phyloP scores from a whole-genome alignment of 2,888 invertebrate species.

The Tetropium fuscum region DNA sequence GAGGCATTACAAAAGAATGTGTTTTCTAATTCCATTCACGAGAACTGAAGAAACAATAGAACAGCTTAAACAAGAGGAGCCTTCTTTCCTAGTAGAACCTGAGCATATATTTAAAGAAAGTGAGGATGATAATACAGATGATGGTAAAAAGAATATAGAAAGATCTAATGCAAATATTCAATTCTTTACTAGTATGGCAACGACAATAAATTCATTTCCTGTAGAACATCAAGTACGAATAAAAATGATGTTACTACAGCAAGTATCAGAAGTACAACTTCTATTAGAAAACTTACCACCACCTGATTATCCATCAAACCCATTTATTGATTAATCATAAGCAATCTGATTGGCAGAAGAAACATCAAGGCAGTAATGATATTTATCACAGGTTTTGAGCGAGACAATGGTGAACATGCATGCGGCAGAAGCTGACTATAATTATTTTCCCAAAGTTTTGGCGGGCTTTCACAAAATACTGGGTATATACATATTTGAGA shows the following conservation, averaged over 20 bases:
- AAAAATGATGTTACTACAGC: conserved; percentile 25
- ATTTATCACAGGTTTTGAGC: no score
- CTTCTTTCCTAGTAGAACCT: neutral
- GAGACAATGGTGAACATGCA: no score
- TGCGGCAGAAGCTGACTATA: no score
- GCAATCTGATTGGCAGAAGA: no score
- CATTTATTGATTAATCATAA: conserved; percentile 13
- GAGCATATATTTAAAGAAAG: conserved; percentile 8
- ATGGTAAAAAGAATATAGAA: neutral
- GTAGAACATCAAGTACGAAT: conserved; percentile 22
- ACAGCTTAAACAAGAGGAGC: conserved; percentile 15
- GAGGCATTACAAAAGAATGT: conserved; percentile 18
- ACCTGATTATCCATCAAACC: conserved; percentile 18
- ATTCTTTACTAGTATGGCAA: conserved; percentile 25
- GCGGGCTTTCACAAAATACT: no score
- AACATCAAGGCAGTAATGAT: no score
- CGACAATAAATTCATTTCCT: conserved; percentile 23
- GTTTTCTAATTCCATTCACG: conserved; percentile 18
- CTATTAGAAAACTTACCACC: conserved; percentile 17
- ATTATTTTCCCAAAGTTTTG: no score
- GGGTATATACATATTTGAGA: no score
- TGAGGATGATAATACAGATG: conserved; percentile 1
- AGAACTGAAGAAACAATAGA: conserved; percentile 14
- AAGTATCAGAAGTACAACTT: conserved; percentile 23
- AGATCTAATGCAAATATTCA: conserved; percentile 16